Conservation (phyloP, 53 echinoderm and acorn worm genomes). For the Echinometra lucunter region DNA sequence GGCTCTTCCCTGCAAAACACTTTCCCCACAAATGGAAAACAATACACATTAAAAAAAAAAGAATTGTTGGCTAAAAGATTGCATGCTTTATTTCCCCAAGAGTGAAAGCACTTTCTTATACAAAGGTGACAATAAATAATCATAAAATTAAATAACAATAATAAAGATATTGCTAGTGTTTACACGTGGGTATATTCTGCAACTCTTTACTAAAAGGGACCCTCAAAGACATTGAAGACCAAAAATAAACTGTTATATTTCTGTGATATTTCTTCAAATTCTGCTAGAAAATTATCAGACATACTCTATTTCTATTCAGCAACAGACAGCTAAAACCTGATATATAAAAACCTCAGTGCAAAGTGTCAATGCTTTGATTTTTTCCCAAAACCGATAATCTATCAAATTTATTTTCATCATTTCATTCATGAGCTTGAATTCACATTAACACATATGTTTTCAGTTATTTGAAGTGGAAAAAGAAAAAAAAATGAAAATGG, state of each 20-base stretch:
- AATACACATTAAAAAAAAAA: neutral
- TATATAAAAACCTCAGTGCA: neutral
- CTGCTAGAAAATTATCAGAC: neutral
- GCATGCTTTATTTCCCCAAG: conserved; percentile 29
- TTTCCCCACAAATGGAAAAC: neutral
- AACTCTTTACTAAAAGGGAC: neutral
- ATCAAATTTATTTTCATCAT: neutral
- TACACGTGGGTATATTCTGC: neutral
- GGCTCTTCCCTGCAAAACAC: neutral
- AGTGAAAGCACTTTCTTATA: conserved; percentile 44
- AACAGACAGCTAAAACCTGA: neutral
- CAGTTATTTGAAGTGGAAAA: neutral
- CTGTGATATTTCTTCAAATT: neutral
- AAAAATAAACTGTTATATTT: neutral
- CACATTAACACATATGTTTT: neutral
- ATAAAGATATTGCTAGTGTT: conserved; percentile 3
- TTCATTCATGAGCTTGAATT: neutral
- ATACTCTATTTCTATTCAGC: neutral
- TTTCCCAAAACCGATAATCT: neutral
- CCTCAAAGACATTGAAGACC: neutral
- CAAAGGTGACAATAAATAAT: conserved; percentile 29
- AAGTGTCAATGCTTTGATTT: neutral
- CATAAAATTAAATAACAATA: conserved; percentile 6
- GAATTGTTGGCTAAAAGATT: conserved; percentile 9
- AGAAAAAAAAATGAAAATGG: neutral